Percentiles rank a stretch among this genome's conserved stretches.
These are phyloP conservation scores for Dipodomys merriami DNA, from an alignment of 2,113 vertebrate genomes.

Conservation along the genomic window DNA sequence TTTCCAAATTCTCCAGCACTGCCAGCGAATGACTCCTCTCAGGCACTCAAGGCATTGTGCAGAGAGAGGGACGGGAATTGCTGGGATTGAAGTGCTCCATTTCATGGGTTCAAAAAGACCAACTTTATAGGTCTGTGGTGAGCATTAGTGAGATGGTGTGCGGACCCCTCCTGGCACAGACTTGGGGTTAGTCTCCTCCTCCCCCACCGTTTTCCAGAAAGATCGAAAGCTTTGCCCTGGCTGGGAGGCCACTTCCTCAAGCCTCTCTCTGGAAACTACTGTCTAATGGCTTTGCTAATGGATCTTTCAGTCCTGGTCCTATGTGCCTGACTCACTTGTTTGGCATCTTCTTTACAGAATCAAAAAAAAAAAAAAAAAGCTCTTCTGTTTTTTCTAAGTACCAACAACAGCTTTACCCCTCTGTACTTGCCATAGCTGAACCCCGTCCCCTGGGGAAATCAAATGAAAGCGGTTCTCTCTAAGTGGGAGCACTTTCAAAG, in stretches of 20 bases:
- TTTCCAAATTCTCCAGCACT: conserved; percentile 21
- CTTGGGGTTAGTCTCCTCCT: neutral
- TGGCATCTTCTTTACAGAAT: neutral
- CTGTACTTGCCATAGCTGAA: neutral
- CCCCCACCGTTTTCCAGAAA: neutral
- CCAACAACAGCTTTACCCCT: neutral
- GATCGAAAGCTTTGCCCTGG: neutral
- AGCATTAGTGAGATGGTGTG: neutral
- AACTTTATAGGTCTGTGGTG: neutral
- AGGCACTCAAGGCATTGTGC: neutral
- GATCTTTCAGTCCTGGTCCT: neutral
- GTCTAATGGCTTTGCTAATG: conserved; percentile 18
- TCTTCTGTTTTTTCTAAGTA: neutral
- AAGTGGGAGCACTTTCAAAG: neutral
- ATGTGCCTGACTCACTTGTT: neutral
- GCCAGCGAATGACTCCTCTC: conserved; percentile 28
- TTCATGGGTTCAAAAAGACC: conserved; percentile 14
- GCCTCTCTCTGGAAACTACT: neutral
- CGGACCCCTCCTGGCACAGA: neutral
- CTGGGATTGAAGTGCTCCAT: conserved; percentile 3
- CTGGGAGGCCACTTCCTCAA: neutral
- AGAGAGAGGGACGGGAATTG: neutral
- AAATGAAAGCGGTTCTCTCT: neutral
- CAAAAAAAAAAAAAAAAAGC: neutral
- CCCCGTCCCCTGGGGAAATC: neutral